Percentiles rank a stretch among this genome's conserved stretches.
phyloP scores from a whole-genome alignment of 2,797 vertebrate genomes.

The Gorsachius magnificus region DNA sequence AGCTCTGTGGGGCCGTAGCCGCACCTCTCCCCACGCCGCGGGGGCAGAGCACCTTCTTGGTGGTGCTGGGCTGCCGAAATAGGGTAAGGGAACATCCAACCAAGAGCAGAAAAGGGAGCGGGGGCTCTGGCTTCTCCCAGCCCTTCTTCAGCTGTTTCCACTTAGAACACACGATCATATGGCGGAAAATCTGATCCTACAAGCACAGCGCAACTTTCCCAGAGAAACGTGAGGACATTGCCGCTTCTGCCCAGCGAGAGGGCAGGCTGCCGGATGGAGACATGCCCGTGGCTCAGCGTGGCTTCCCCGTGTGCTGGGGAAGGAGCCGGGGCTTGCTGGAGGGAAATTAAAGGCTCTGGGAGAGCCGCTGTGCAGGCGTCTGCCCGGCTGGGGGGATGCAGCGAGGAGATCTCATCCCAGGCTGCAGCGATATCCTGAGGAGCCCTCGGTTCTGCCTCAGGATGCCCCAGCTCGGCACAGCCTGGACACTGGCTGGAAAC shows the following conservation, averaged over 20 bases:
- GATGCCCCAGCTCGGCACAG: not conserved
- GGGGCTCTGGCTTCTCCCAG: conserved; percentile 16
- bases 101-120: conserved; percentile 32
- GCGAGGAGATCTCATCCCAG: rapidly evolving
- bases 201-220: not conserved
- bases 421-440: not conserved
- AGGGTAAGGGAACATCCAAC: not conserved
- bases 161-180: conserved; percentile 56
- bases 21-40: rapidly evolving
- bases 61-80: not conserved
- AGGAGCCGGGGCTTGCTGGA: not conserved
- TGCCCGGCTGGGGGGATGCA: not conserved
- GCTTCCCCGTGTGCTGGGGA: not conserved
- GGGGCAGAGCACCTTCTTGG: not conserved
- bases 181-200: conserved; percentile 50
- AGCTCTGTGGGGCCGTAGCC: not conserved
- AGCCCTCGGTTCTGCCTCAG: not conserved
- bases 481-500: rapidly evolving
- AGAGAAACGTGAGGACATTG: conserved; percentile 23
- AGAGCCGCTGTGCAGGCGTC: not conserved
- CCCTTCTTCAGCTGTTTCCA: conserved; percentile 69
- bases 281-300: not conserved
- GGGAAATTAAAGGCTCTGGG: not conserved
- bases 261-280: conserved; percentile 50
- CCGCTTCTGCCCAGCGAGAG: not conserved